These are phyloP conservation scores for Gambusia holbrooki DNA, from an alignment of 2,113 vertebrate species.

Conservation along the genomic window DNA sequence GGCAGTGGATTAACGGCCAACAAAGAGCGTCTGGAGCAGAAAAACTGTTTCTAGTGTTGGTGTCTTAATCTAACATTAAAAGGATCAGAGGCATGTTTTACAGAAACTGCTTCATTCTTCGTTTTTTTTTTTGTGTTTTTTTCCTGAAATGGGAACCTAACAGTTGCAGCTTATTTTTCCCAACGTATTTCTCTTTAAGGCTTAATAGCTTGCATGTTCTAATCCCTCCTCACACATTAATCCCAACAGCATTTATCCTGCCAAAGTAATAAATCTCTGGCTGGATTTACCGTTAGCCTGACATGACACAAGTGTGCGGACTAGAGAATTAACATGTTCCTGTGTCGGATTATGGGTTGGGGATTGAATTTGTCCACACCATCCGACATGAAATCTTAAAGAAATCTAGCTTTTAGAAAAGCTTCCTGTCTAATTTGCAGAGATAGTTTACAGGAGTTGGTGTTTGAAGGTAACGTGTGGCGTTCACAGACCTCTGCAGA, in stretches of 20 bases:
- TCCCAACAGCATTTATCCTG: slow-evolving; percentile 33
- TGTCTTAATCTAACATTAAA: slow-evolving; percentile 13
- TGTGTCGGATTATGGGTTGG: slow-evolving; percentile 12
- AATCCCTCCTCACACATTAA: slow-evolving; percentile 41
- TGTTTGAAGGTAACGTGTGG: neutral
- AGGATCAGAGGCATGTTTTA: neutral
- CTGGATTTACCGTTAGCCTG: slow-evolving; percentile 49
- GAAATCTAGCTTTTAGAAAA: neutral
- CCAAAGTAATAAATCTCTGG: slow-evolving; percentile 54
- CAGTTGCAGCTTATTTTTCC: too few relatives aligned
- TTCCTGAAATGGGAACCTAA: neutral
- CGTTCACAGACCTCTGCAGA: neutral
- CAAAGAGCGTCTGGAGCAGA: slow-evolving; percentile 24
- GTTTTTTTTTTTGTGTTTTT: neutral
- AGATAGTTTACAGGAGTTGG: neutral
- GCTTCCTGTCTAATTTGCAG: neutral
- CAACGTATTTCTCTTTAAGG: slow-evolving; percentile 6
- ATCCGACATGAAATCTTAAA: neutral
- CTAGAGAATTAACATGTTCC: slow-evolving; percentile 7
- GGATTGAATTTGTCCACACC: neutral
- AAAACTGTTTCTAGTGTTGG: slow-evolving; percentile 6
- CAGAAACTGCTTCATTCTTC: neutral
- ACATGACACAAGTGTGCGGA: slow-evolving; percentile 19
- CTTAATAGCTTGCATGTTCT: slow-evolving; percentile 25
- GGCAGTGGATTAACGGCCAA: slow-evolving; percentile 6